Evolutionary conservation across 2,113 vertebrate species (phyloP).

Genomic region (Gopherus evgoodei): DNA sequence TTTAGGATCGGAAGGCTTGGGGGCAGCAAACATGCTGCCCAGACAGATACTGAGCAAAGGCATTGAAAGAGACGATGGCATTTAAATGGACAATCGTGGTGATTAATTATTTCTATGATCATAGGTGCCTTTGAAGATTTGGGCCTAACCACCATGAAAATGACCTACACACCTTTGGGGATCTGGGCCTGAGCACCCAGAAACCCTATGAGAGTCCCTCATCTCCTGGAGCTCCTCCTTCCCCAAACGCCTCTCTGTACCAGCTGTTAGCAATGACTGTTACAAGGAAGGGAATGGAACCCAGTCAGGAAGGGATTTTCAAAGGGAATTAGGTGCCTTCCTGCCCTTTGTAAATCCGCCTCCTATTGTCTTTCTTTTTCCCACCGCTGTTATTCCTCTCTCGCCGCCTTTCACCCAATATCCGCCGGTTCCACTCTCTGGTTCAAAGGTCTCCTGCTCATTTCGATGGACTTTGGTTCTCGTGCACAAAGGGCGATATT

Average conservation of each 20-base stretch:
- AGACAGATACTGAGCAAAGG: background rate
- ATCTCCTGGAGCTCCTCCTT: background rate
- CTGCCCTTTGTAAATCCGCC: background rate
- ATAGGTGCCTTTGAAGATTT: background rate
- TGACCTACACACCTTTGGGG: background rate
- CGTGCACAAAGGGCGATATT: background rate
- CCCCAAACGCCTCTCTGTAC: background rate
- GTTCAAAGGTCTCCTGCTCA: background rate
- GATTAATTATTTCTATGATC: background rate
- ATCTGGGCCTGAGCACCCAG: background rate
- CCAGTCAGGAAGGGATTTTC: background rate
- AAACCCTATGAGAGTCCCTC: background rate
- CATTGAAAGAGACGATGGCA: rapidly evolving
- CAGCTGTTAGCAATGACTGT: background rate
- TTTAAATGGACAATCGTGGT: background rate
- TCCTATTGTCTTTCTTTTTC: background rate
- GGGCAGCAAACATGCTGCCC: rapidly evolving
- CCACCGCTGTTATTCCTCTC: background rate
- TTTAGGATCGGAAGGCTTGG: background rate
- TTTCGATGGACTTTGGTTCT: background rate
- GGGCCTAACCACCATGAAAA: background rate
- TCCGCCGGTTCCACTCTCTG: background rate
- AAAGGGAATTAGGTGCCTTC: background rate
- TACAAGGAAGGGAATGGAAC: background rate
- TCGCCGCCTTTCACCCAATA: background rate